Evolutionary conservation across 1,140 invertebrate species (phyloP).

Genomic region (Neotoxoptera formosana): DNA sequence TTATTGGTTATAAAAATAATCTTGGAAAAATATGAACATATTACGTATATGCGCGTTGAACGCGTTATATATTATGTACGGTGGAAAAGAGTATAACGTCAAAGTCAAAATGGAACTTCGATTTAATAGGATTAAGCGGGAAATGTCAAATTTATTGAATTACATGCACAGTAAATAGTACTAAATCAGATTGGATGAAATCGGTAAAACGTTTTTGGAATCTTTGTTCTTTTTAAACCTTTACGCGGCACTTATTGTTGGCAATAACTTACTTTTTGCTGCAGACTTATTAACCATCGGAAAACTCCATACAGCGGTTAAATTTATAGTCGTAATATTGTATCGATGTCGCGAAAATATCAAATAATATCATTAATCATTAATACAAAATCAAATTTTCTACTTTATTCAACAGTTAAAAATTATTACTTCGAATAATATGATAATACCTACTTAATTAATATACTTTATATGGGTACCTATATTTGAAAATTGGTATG

Average conservation of each 20-base stretch:
- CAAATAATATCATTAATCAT: background rate
- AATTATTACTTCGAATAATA: background rate
- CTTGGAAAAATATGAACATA: constrained; percentile 3
- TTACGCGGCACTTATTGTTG: too few relatives aligned
- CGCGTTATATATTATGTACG: background rate
- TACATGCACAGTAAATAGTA: background rate
- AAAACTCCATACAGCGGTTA: background rate
- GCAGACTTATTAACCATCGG: background rate
- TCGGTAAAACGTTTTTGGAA: background rate
- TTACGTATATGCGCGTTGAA: background rate
- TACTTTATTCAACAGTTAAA: too few relatives aligned
- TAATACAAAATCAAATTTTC: background rate
- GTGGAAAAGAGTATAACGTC: background rate
- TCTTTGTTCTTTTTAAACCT: background rate
- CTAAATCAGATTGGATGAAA: background rate
- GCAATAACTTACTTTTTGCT: background rate
- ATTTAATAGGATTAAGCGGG: background rate
- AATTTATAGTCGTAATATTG: background rate
- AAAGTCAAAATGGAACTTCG: background rate
- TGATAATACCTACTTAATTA: background rate
- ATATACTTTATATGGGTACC: too few relatives aligned
- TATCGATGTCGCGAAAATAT: background rate
- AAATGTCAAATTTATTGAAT: background rate
- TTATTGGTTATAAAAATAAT: constrained; percentile 6
- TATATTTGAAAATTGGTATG: too few relatives aligned